Evolutionary conservation across 2,113 vertebrate species (phyloP).

Genomic region (Lasiurus borealis): DNA sequence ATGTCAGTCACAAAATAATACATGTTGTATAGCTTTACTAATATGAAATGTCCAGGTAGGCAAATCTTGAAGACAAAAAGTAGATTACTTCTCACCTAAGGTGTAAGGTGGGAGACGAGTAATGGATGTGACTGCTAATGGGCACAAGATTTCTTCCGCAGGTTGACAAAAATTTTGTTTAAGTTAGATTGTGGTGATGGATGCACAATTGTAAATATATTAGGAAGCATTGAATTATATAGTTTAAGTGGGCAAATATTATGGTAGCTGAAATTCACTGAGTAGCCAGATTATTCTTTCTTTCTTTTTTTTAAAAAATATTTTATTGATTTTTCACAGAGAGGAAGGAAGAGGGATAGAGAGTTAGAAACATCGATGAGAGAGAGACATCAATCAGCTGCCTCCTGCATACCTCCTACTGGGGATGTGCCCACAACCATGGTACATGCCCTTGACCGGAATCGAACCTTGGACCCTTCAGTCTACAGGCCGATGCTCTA

Average conservation of each 20-base stretch:
- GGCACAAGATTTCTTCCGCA: neutral
- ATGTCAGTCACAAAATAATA: neutral
- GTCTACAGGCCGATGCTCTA: no score
- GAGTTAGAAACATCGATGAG: no score
- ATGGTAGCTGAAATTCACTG: neutral
- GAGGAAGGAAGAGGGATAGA: no score
- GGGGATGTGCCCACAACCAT: no score
- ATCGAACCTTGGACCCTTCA: no score
- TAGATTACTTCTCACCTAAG: neutral
- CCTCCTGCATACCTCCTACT: no score
- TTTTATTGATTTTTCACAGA: no score
- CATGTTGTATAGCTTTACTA: neutral
- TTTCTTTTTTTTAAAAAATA: no score
- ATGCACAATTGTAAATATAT: neutral
- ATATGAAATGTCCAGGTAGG: neutral
- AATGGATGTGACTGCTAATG: neutral
- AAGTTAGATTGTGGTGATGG: neutral
- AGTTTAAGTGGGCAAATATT: neutral
- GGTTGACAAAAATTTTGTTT: neutral
- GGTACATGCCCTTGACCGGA: no score
- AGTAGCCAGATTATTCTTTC: no score
- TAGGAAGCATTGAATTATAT: neutral
- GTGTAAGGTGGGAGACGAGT: rapidly evolving
- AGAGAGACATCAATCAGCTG: no score
- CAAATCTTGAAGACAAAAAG: neutral